phyloP scores from a whole-genome alignment of 1,140 invertebrate species.

The Pantala flavescens region DNA sequence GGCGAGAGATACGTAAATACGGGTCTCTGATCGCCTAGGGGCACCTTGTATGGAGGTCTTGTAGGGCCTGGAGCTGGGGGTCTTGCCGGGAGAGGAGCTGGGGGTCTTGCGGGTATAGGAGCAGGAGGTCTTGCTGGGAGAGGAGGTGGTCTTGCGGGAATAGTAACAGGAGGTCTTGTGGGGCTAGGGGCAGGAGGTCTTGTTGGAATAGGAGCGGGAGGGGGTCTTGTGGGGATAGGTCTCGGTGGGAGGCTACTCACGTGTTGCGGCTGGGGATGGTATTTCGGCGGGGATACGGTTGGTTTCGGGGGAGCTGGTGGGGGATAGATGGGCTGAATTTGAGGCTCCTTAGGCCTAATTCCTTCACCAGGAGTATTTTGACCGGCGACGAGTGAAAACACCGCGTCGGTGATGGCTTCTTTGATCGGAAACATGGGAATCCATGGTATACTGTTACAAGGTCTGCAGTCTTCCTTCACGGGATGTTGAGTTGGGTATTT shows the following conservation, averaged over 20 bases:
- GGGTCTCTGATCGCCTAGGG: background rate
- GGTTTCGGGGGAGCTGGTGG: conserved; percentile 12
- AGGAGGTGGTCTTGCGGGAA: background rate
- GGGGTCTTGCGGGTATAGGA: background rate
- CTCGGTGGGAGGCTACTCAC: too few relatives aligned
- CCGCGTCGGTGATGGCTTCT: background rate
- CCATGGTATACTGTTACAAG: conserved; percentile 68
- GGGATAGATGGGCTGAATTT: conserved; percentile 17
- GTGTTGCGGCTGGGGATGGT: too few relatives aligned
- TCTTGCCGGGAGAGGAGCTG: background rate
- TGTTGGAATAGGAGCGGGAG: too few relatives aligned
- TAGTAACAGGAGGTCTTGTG: too few relatives aligned
- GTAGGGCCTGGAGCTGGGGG: background rate
- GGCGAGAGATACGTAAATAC: background rate
- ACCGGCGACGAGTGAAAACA: conserved; percentile 6
- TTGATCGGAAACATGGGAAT: conserved; percentile 44
- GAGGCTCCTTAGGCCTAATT: conserved; percentile 13
- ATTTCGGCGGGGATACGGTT: too few relatives aligned
- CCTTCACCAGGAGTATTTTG: background rate
- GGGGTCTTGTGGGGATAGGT: too few relatives aligned
- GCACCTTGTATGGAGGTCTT: background rate
- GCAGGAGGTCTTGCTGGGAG: too few relatives aligned
- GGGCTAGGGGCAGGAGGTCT: too few relatives aligned
- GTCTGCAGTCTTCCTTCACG: conserved; percentile 43
- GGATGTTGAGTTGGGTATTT: background rate